A percentile compares a stretch with the other conserved stretches of the same genome.
Conservation (phyloP, 1,140 invertebrate genomes). For the Lordiphosa clarofinis region DNA sequence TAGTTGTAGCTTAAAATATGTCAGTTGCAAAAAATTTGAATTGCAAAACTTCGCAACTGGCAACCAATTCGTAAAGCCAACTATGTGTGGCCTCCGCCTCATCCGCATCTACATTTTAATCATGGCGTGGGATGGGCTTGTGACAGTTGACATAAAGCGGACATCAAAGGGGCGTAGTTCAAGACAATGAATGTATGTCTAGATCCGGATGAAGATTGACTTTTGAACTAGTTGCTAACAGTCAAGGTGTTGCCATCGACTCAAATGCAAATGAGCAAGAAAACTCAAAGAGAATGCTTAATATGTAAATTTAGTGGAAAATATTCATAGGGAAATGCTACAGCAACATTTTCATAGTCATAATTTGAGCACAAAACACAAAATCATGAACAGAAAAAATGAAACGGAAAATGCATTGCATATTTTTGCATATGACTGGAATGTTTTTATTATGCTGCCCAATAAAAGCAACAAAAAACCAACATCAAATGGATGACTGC, state of each 20-base stretch:
- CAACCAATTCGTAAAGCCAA: conserved; percentile 23
- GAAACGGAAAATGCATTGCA: conserved; percentile 50
- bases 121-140: conserved; percentile 20
- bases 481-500: conserved; percentile 60
- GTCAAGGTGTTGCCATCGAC: conserved; percentile 10
- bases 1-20: too few species aligned
- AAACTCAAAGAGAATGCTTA: conserved; percentile 7
- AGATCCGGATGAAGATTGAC: conserved; percentile 41
- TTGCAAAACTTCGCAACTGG: conserved; percentile 56
- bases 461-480: conserved; percentile 36
- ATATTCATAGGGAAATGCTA: conserved; percentile 48
- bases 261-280: conserved; percentile 50
- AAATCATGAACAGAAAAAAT: conserved; percentile 12
- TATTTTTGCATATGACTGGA: conserved; percentile 54
- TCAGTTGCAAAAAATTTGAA: conserved; percentile 55
- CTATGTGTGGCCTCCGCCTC: conserved; percentile 14
- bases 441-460: conserved; percentile 57
- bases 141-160: conserved; percentile 53
- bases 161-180: conserved; percentile 70
- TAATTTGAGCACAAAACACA: conserved; percentile 24
- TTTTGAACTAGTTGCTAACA: conserved; percentile 26
- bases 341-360: conserved; percentile 9
- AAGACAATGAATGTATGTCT: conserved; percentile 49
- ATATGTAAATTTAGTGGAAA: conserved; percentile 58
- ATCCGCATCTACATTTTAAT: neutral